Conservation (phyloP, 2,888 invertebrate genomes). For the Doris montereyensis region DNA sequence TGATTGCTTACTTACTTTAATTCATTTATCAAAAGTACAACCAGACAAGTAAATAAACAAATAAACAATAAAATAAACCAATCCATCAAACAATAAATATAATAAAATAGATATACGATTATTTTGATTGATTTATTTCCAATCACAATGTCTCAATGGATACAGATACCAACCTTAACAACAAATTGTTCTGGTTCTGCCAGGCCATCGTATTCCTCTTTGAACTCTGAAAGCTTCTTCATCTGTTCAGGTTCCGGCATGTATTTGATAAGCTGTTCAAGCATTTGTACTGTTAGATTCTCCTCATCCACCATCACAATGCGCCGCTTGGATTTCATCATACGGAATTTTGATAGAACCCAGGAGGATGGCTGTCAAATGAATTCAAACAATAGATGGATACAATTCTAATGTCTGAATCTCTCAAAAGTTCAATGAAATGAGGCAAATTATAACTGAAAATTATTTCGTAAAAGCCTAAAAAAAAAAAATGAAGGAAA, state of each 20-base stretch:
- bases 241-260: constrained; percentile 90
- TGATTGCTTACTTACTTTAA: neutral
- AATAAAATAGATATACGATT: too few species aligned
- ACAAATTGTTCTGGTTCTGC: constrained; percentile 95
- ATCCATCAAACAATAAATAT: too few species aligned
- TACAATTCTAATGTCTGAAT: too few species aligned
- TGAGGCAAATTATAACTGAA: too few species aligned
- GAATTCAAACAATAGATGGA: neutral
- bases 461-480: too few species aligned
- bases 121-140: too few species aligned
- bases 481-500: too few species aligned
- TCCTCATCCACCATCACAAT: constrained; percentile 90
- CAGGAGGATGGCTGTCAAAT: constrained; percentile 73
- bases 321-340: constrained; percentile 79
- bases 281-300: constrained; percentile 86
- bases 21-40: neutral
- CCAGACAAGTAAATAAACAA: neutral
- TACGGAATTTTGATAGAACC: constrained; percentile 75
- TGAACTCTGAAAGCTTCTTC: constrained; percentile 85
- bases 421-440: too few species aligned
- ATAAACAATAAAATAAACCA: too few species aligned
- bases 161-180: constrained; percentile 82
- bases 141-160: too few species aligned
- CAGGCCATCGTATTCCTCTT: constrained; percentile 82
- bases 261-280: constrained; percentile 92